phyloP scores from a whole-genome alignment of 2,797 vertebrate genomes.

The Pseudotriccus pelzelni region DNA sequence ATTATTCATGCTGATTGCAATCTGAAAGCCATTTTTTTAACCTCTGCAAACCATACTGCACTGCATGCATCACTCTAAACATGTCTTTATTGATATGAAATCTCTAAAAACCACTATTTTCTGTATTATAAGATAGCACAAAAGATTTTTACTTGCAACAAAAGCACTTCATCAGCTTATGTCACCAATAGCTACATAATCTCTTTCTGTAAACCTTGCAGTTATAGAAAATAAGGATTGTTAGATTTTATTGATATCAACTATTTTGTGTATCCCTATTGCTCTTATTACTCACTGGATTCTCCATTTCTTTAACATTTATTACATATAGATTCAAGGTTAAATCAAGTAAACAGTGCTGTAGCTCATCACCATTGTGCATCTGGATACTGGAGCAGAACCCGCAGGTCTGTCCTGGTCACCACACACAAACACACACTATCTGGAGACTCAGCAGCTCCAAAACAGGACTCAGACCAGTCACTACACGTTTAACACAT shows the following conservation, averaged over 20 bases:
- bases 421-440: neutral
- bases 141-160: neutral
- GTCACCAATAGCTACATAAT: neutral
- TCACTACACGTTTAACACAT: neutral
- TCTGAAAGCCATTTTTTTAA: constrained; percentile 7
- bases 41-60: neutral
- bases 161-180: neutral
- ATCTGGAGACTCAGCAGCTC: neutral
- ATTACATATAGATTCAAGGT: neutral
- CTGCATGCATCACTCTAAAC: neutral
- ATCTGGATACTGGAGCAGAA: neutral
- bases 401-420: neutral
- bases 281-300: neutral
- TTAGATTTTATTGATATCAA: neutral
- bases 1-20: constrained; percentile 44
- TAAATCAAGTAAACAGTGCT: neutral
- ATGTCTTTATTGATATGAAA: neutral
- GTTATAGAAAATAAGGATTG: neutral
- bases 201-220: neutral
- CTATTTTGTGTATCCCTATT: neutral
- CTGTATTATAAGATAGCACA: neutral
- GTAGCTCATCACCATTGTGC: neutral
- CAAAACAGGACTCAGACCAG: neutral
- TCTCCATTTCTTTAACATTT: neutral
- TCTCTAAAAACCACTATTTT: neutral